Evolutionary conservation across 92 coral and sea anemone genomes (phyloP), one percentile per base, ranked within the genome.

Genomic region (Blastomussa wellsi): DNA sequence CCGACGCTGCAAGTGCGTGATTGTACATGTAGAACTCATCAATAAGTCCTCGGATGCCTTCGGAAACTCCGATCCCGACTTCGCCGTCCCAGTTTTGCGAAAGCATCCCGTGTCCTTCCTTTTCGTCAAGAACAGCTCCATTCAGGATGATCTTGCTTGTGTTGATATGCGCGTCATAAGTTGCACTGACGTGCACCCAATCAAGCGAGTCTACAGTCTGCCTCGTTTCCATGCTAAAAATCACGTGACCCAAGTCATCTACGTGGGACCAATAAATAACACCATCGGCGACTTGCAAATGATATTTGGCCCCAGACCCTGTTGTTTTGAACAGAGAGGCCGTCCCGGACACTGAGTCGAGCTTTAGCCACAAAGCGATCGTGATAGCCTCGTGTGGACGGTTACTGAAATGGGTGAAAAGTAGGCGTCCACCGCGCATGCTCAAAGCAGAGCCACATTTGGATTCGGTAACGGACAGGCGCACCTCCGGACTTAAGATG

Each of bases 61-160:
- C 94, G 15, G 95, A 78, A 70, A 96, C 65, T 55, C 98, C 98
- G 20, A 96, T 91, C 14, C 98, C 98, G 5, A 89, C 94, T 76
- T 82, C 82, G 76, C 98, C 98, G 74, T 90, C 93, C 98, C 98
- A 96, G 88, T 94, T 91, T 84, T 96, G 98, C 35, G 98, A 94
- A 67, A 96, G 79, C 82, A 86, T 65, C 0, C 98, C 98, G 31
- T 86, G 85, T 1, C 98, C 98, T 52, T 94, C 91, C 59, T 82
- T 89, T 51, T 90, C 95, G 44, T 89, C 94, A 4, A 91, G 87
- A 37, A 96, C 93, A 38, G 84, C 86, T 8, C 98, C 98, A 60
- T 96, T 92, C 24, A 94, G 88, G 64, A 92, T 90, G 67, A 96
- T 90, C 79, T 96, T 96, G 77, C 93, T 90, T 55, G 84, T 86